phyloP scores from a whole-genome alignment of 2,797 vertebrate genomes.

The Coreius guichenoti region DNA sequence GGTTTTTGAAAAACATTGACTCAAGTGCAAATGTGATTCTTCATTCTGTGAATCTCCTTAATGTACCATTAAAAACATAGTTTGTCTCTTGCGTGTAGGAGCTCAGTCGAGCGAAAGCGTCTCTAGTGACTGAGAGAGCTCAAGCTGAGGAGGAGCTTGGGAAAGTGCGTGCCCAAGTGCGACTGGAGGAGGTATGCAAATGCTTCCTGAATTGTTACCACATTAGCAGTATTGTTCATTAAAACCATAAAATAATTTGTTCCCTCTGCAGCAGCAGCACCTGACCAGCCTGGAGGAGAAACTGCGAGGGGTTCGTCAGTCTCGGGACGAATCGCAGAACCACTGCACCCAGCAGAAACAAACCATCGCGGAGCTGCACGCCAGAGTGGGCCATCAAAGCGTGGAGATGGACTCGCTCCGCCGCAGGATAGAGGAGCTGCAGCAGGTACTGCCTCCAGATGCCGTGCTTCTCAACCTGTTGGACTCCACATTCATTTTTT shows the following conservation, averaged over 20 bases:
- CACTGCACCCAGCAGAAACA: constrained; percentile 89
- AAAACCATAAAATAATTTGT: background rate
- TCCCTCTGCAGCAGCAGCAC: constrained; percentile 82
- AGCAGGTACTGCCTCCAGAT: constrained; percentile 80
- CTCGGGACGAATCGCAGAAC: constrained; percentile 88
- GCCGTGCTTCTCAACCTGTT: background rate
- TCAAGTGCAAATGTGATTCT: too few relatives aligned
- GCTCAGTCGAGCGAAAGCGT: constrained; percentile 83
- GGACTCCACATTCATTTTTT: background rate
- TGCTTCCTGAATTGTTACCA: background rate
- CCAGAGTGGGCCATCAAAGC: constrained; percentile 79
- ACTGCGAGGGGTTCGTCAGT: constrained; percentile 80
- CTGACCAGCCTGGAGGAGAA: constrained; percentile 87
- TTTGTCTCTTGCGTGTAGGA: constrained; percentile 77
- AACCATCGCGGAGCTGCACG: constrained; percentile 81
- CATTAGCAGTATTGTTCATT: background rate
- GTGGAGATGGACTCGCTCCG: constrained; percentile 81
- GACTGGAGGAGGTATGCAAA: constrained; percentile 85
- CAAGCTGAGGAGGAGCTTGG: constrained; percentile 88
- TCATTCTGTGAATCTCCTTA: too few relatives aligned
- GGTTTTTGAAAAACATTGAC: too few relatives aligned
- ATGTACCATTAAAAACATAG: background rate
- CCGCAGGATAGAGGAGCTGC: constrained; percentile 85
- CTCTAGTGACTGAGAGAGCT: constrained; percentile 78
- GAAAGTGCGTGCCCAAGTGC: constrained; percentile 80